Evolutionary conservation across 2,797 vertebrate genomes (phyloP), one percentile per base, ranked within the genome.

Genomic region (Gallinago stenura): DNA sequence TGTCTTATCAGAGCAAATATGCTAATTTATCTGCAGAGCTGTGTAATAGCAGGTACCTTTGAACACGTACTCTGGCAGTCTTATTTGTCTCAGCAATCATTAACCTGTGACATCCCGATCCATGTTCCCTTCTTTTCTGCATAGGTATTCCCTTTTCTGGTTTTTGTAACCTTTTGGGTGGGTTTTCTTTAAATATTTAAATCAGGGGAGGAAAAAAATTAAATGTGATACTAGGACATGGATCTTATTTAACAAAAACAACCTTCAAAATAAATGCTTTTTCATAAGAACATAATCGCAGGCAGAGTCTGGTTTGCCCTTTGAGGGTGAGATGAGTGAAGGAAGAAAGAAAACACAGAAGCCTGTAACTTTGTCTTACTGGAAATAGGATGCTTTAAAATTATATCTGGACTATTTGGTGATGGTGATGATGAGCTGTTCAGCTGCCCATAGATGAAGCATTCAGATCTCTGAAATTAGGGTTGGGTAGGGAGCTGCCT

Each of bases 31-130:
- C 69, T 95, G 48, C 53, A 64, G 26, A 46, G 18, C 64, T 87
- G 30, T 83, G 65, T 83, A 77, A 75, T 12, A 83, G 45, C 50
- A 96, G 41, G 51, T 95, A 83, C 50, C 71, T 93, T 87, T 96
- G 91, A 80, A 92, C 24, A 0, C 30, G n/a, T 80, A 21, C 35
- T 62, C 50, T 84, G 79, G 37, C 75, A 78, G 21, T 12, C 21
- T 78, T 87, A 24, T 9, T 84, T 77, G 35, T 78, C 71, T 91
- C 15, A 26, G 21, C 46, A 90, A 2, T 87, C 62, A 79, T 85
- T 87, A 91, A 83, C 65, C 31, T 6, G 2, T 78, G 12, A 37
- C 12, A 65, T 58, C n/a, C 33, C 75, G 16, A 30, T 77, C 18
- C 26, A 4, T 64, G 33, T 66, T 77, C 25, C 12, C 14, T 71